phyloP scores from a whole-genome alignment of 2,113 vertebrate genomes.

The Phalacrocorax brasilianus region DNA sequence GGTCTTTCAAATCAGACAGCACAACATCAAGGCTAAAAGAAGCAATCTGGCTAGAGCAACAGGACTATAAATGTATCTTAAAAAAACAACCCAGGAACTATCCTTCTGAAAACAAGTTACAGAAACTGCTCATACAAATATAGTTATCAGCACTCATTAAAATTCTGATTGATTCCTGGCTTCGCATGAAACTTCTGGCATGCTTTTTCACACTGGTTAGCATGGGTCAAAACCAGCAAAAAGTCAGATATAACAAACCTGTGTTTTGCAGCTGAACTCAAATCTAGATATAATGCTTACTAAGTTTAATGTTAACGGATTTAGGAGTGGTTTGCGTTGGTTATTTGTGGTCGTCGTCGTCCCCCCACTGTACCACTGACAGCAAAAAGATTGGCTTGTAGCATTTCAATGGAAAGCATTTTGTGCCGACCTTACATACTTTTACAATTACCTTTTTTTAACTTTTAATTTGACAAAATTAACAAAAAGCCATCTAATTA shows the following conservation, averaged over 20 bases:
- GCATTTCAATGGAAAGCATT: neutral
- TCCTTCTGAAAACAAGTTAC: neutral
- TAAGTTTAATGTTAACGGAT: neutral
- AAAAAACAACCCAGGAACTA: neutral
- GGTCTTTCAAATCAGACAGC: neutral
- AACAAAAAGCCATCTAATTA: neutral
- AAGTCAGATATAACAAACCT: neutral
- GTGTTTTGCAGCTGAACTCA: neutral
- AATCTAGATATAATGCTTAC: neutral
- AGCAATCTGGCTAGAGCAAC: rapidly evolving
- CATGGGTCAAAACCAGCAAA: neutral
- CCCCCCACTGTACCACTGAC: neutral
- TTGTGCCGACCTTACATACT: neutral
- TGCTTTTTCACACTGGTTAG: neutral
- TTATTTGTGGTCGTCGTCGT: neutral
- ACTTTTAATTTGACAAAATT: no score
- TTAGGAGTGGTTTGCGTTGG: rapidly evolving
- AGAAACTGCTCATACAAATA: neutral
- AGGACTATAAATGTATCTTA: rapidly evolving
- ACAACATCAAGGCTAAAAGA: neutral
- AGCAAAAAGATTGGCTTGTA: neutral
- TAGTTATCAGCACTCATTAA: neutral
- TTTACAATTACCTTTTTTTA: neutral
- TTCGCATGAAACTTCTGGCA: neutral
- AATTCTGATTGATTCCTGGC: neutral